Base-by-base conservation (phyloP, 2,113 vertebrate species). In the Eidolon helvum region DNA sequence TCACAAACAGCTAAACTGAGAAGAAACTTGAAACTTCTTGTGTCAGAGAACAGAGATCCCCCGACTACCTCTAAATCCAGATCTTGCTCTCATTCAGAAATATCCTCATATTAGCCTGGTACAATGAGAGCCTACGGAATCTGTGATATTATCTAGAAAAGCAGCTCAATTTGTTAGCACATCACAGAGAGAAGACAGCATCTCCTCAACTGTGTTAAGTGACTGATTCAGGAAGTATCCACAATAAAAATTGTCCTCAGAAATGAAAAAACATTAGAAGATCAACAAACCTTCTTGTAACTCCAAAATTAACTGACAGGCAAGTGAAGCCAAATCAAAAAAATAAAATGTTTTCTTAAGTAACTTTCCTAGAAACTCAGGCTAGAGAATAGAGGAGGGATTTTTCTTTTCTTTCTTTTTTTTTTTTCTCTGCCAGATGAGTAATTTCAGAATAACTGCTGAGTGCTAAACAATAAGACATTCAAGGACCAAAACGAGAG, bases 401-500 rank as follows among this genome's bases (percentile, higher is more conserved):
- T 79, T 96, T 96, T 93, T 95, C 33, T 97, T 98, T 96, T 82
- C 50, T 66, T 48, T 48, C 2, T 48, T 50, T 50, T 50, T 75
- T 97, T 97, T 75, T 75, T 53, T 96, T 89, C 96, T 96, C 63
- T 97, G 95, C 68, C 95, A 96, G 68, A 74, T 95, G 98, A 98
- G 74, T 43, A 26, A 97, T 96, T 98, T 98, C 97, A 97, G 92
- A 97, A 88, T 87, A 84, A 96, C 85, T 74, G 50, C 80, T 95
- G 94, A 97, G 97, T 96, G 61, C 74, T 92, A 92, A 97, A 97
- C 77, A 98, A 95, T 89, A 95, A 4, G 3, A 96, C 86, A 94
- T 93, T 96, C 94, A 95, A 97, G 91, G 92, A 97, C 84, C 97
- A 91, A 97, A 98, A 96, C 74, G 30, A 8, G 95, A 97, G 90